These are phyloP conservation scores for Rhyacichthys aspro DNA, from an alignment of 2,797 vertebrate genomes.

Conservation along the genomic window DNA sequence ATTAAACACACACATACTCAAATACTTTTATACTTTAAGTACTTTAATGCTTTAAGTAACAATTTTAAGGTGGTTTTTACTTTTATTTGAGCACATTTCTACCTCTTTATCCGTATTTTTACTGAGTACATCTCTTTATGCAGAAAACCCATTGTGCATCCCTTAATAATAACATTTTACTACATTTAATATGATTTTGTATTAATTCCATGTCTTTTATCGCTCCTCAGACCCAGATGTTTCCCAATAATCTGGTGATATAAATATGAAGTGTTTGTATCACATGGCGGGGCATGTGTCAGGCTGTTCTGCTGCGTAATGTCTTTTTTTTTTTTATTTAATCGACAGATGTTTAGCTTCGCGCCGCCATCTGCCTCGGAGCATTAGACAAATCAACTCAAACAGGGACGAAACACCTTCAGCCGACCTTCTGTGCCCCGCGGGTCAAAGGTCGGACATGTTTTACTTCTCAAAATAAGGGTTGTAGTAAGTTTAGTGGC, in stretches of 20 bases:
- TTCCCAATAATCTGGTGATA: slow-evolving; percentile 26
- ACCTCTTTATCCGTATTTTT: no score
- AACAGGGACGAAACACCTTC: slow-evolving; percentile 8
- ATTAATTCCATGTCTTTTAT: background rate
- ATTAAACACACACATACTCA: no score
- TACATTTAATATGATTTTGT: background rate
- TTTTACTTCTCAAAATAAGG: slow-evolving; percentile 3
- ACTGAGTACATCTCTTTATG: no score
- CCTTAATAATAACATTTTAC: no score
- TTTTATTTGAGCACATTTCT: no score
- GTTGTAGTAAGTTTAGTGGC: background rate
- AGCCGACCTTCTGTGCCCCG: slow-evolving; percentile 1
- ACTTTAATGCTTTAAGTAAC: no score
- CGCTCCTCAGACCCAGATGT: background rate
- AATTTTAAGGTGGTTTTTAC: no score
- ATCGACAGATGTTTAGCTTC: slow-evolving; percentile 22
- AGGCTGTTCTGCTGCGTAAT: slow-evolving; percentile 11
- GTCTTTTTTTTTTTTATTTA: slow-evolving; percentile 14
- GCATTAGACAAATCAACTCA: slow-evolving; percentile 15
- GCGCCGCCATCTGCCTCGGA: slow-evolving; percentile 22
- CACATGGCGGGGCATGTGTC: slow-evolving; percentile 17
- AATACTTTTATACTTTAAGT: no score
- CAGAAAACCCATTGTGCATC: no score
- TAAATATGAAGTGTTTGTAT: no score
- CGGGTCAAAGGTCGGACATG: background rate